A percentile compares a stretch with the other conserved stretches of the same genome.
Conservation (phyloP, 2,113 vertebrate genomes). For the Calidris pugnax region DNA sequence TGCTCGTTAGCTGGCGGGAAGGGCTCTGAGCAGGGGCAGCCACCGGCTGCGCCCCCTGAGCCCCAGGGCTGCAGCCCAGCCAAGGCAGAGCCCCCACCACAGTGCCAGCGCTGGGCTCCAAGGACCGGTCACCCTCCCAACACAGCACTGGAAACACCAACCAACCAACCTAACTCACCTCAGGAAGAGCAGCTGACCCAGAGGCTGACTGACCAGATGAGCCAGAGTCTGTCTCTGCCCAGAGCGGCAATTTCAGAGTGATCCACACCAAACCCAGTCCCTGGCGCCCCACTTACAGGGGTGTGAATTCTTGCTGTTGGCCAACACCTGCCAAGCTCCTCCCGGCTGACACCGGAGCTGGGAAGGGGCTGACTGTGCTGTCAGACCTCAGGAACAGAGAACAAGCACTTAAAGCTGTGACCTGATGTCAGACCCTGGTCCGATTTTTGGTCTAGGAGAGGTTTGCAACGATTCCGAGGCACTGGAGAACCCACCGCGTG, state of each 20-base stretch:
- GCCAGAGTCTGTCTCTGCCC: not conserved
- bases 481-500: accelerated
- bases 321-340: not conserved
- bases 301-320: accelerated
- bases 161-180: not conserved
- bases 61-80: accelerated
- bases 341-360: not conserved
- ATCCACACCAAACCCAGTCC: not conserved
- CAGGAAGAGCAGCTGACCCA: not conserved
- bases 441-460: no score
- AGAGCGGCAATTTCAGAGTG: not conserved
- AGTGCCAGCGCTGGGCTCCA: accelerated
- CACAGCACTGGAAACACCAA: not conserved
- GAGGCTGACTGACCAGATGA: not conserved
- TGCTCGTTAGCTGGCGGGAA: not conserved
- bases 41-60: not conserved
- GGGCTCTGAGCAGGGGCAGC: not conserved
- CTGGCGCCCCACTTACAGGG: accelerated
- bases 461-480: no score
- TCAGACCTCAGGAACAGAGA: not conserved
- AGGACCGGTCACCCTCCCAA: not conserved
- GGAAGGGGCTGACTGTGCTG: no score
- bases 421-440: no score
- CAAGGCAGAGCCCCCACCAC: accelerated
- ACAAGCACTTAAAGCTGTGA: not conserved